These are phyloP conservation scores for Heloderma charlesbogerti DNA, from an alignment of 2,113 vertebrate species.

Conservation along the genomic window DNA sequence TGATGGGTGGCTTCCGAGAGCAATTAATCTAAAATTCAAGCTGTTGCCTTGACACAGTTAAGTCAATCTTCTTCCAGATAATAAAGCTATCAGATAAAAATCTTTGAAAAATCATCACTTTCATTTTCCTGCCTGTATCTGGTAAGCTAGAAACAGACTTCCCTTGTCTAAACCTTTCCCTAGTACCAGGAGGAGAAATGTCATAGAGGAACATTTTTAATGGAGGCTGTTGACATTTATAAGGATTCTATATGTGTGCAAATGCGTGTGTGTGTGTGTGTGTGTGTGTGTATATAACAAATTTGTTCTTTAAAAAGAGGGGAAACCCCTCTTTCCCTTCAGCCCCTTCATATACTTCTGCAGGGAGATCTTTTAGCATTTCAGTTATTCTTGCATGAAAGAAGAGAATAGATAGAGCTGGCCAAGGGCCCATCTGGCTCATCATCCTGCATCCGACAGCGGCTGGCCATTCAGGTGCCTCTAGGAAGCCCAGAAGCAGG, in stretches of 20 bases:
- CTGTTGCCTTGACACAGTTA: background rate
- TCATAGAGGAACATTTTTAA: constrained; percentile 49
- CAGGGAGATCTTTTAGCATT: constrained; percentile 55
- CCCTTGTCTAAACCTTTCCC: constrained; percentile 32
- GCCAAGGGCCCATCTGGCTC: background rate
- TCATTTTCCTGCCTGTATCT: background rate
- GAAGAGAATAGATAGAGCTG: too few species aligned
- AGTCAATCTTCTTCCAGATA: background rate
- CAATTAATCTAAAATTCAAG: background rate
- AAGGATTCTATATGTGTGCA: constrained; percentile 2
- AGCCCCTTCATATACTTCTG: background rate
- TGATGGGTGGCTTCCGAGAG: background rate
- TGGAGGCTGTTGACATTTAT: constrained; percentile 31
- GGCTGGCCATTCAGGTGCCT: background rate
- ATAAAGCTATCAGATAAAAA: background rate
- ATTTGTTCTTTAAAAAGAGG: too few species aligned
- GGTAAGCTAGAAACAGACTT: constrained; percentile 9
- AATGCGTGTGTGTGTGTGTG: too few species aligned
- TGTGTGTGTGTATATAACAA: background rate
- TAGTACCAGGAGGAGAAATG: constrained; percentile 61
- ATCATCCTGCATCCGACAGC: background rate
- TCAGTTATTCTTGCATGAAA: background rate
- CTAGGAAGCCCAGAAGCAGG: background rate
- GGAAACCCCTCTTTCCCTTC: too few species aligned
- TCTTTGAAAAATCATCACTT: background rate